phyloP scores from a whole-genome alignment of 2,113 vertebrate genomes.

The Alethe castanea region DNA sequence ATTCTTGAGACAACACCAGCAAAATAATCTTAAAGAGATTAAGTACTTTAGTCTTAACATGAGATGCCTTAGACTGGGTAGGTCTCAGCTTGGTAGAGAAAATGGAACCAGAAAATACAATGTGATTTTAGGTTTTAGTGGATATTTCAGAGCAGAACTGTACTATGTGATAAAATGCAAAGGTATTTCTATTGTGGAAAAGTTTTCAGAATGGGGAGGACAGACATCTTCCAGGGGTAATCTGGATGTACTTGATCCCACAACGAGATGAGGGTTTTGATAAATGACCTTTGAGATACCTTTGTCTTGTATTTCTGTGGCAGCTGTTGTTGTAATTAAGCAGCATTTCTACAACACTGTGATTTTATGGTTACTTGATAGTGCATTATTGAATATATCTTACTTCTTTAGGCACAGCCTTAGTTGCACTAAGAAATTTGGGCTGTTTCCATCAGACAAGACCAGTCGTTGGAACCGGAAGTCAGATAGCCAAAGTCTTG shows the following conservation, averaged over 20 bases:
- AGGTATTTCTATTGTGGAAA: not conserved
- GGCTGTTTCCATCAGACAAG: constrained; percentile 75
- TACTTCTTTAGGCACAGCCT: constrained; percentile 84
- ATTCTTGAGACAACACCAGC: not conserved
- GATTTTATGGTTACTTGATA: not conserved
- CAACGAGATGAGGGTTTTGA: not conserved
- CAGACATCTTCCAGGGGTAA: not conserved
- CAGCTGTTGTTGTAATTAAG: not conserved
- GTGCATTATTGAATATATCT: constrained; percentile 42
- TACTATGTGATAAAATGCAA: not conserved
- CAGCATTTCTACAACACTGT: not conserved
- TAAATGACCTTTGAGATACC: not conserved
- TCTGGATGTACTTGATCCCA: not conserved
- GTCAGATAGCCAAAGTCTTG: constrained; percentile 75
- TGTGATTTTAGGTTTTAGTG: not conserved
- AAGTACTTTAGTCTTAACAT: not conserved
- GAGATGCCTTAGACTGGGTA: not conserved
- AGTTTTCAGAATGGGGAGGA: not conserved
- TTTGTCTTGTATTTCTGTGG: not conserved
- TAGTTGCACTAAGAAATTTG: constrained; percentile 87
- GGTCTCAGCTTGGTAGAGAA: not conserved
- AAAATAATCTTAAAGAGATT: not conserved
- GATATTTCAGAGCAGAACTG: not conserved
- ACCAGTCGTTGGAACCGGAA: constrained; percentile 82
- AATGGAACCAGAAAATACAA: not conserved